Conservation (phyloP, 2,888 invertebrate species). For the Onchidella celtica region DNA sequence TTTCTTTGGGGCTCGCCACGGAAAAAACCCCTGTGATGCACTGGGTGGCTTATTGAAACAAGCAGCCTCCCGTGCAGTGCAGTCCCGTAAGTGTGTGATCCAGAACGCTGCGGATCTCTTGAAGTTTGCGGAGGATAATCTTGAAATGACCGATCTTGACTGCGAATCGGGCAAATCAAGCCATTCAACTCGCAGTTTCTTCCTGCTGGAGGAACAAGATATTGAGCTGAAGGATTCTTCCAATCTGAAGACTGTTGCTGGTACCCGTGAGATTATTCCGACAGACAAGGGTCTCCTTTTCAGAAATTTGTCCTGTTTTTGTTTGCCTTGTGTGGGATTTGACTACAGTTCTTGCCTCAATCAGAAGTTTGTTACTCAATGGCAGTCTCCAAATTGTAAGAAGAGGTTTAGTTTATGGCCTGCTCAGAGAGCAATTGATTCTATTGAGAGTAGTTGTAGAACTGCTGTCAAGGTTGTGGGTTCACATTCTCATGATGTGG, state of each 20-base stretch:
- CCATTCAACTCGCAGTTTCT: too few species aligned
- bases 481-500: too few species aligned
- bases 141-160: background rate
- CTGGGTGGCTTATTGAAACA: slow-evolving; percentile 18
- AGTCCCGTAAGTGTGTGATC: background rate
- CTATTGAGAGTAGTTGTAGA: too few species aligned
- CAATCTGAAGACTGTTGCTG: background rate
- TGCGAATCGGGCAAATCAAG: background rate
- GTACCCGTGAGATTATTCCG: background rate
- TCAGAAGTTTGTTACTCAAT: background rate
- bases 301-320: slow-evolving; percentile 18
- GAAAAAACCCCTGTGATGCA: slow-evolving; percentile 34
- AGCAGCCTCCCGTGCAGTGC: slow-evolving; percentile 3
- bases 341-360: background rate
- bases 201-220: too few species aligned
- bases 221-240: background rate
- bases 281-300: background rate
- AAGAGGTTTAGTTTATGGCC: too few species aligned
- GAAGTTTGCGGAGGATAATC: background rate
- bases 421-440: too few species aligned
- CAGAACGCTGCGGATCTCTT: slow-evolving; percentile 10
- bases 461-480: too few species aligned
- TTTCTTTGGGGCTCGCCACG: slow-evolving; percentile 28
- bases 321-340: background rate
- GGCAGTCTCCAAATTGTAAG: too few species aligned